Evolutionary conservation across 2,113 vertebrate species (phyloP).

Genomic region (Speoplatyrhinus poulsoni): DNA sequence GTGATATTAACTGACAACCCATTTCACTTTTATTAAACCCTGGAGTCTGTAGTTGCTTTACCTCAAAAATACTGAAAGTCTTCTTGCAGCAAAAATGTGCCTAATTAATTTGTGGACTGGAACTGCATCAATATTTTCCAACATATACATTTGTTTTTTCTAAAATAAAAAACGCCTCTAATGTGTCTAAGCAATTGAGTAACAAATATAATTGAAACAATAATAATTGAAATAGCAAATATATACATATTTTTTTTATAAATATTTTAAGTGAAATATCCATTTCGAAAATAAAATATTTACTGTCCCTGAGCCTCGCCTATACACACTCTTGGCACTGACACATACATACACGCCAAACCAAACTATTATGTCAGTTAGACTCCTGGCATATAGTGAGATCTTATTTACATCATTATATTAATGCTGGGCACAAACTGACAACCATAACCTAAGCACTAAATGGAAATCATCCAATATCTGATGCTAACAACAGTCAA

Average conservation of each 20-base stretch:
- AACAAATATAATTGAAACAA: background rate
- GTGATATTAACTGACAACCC: too few species aligned
- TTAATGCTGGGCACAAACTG: constrained; percentile 75
- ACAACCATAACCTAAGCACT: constrained; percentile 79
- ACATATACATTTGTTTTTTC: too few species aligned
- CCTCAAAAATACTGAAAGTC: too few species aligned
- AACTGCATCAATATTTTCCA: too few species aligned
- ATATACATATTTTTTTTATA: constrained; percentile 2
- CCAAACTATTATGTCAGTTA: constrained; percentile 77
- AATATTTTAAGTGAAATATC: constrained; percentile 9
- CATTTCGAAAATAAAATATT: background rate
- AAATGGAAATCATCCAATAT: constrained; percentile 81
- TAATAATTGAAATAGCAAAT: background rate
- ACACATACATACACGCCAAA: constrained; percentile 15
- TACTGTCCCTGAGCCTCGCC: constrained; percentile 24
- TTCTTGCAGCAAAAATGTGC: too few species aligned
- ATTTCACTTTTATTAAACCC: constrained; percentile 7
- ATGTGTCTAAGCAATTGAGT: too few species aligned
- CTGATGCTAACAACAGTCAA: constrained; percentile 77
- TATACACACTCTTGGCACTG: constrained; percentile 20
- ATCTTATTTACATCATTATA: constrained; percentile 78
- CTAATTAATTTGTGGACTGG: too few species aligned
- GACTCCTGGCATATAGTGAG: constrained; percentile 72
- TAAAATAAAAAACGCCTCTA: too few species aligned
- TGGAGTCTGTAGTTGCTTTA: too few species aligned